Percentiles rank a stretch among this genome's conserved stretches.
Conservation (phyloP, 2,888 invertebrate species). For the Ormyrus pomaceus region DNA sequence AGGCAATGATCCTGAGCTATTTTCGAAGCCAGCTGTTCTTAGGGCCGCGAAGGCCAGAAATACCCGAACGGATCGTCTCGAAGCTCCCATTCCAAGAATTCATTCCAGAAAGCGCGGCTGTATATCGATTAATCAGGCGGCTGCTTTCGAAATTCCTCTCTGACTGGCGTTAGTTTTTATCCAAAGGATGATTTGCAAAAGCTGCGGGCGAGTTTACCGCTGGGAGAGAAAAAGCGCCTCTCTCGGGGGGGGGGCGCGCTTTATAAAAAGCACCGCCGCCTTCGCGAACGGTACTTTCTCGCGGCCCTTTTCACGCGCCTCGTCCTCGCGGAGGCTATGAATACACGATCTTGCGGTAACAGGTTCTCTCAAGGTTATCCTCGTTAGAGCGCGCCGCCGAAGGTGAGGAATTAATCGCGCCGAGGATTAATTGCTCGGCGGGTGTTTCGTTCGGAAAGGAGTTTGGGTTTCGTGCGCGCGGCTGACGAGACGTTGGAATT, state of each 20-base stretch:
- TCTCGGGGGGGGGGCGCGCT: background rate
- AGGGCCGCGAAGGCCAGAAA: no score
- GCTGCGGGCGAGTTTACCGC: background rate
- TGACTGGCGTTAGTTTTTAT: no score
- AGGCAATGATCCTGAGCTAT: no score
- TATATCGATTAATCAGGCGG: no score
- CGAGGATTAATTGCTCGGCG: background rate
- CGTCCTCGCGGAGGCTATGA: background rate
- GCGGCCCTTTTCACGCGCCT: background rate
- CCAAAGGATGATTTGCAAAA: no score
- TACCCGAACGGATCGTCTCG: no score
- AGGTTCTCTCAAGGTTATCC: constrained; percentile 19
- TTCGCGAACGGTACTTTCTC: background rate
- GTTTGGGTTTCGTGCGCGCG: no score
- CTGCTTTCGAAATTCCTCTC: no score
- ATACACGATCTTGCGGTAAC: background rate
- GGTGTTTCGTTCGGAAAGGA: background rate
- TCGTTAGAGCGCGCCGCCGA: background rate
- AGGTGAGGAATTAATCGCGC: background rate
- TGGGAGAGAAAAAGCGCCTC: background rate
- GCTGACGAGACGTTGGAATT: no score
- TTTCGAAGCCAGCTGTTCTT: no score
- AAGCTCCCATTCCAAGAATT: no score
- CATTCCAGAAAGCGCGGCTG: no score
- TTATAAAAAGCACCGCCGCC: constrained; percentile 18